Evolutionary conservation across 2,113 vertebrate species (phyloP), one percentile per base, ranked within the genome.

Genomic region (Megalops atlanticus): DNA sequence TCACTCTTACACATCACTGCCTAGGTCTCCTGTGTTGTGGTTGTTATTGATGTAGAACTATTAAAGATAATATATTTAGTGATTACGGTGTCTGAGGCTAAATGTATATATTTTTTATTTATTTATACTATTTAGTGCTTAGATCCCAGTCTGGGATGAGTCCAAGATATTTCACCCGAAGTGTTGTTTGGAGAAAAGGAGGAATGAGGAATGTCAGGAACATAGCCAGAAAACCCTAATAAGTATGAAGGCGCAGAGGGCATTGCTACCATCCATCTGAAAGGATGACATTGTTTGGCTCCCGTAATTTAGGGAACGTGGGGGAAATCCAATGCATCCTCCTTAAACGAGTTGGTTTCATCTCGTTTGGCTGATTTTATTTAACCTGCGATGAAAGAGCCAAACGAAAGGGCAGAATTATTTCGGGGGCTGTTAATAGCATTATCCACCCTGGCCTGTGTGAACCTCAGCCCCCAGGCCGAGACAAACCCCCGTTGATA

Each of bases 401-500:
- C 8, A 72, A 16, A 36, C 14, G 31, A 78, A 54, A 54, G 35
- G 76, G 49, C 35, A 39, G 43, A 3, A 77, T 58, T 77, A 39
- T 36, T 24, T 49, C 2, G 11, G 27, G 54, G 64, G 80, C 18
- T 41, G 39, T n/a, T 74, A 31, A 58, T 24, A 58, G 72, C 38
- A 15, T 80, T 35, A 45, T 49, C 52, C 31, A 21, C 11, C 69
- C 43, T 31, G 33, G 27, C 15, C 27, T 39, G 45, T 4, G 24
- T n/a, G 74, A 76, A 76, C 40, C 35, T 52, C 64, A 45, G 40
- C 15, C 36, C 80, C 39, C 15, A n/a, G 74, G 33, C 49, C 36
- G 31, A n/a, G 40, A 76, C 41, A 81, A 31, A 41, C 72, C 49
- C 49, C n/a, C n/a, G 18, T 43, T 52, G 27, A 43, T 76, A 81